A percentile compares a stretch with the other conserved stretches of the same genome.
phyloP scores from a whole-genome alignment of 2,113 vertebrate species.

The Symphodus melops region DNA sequence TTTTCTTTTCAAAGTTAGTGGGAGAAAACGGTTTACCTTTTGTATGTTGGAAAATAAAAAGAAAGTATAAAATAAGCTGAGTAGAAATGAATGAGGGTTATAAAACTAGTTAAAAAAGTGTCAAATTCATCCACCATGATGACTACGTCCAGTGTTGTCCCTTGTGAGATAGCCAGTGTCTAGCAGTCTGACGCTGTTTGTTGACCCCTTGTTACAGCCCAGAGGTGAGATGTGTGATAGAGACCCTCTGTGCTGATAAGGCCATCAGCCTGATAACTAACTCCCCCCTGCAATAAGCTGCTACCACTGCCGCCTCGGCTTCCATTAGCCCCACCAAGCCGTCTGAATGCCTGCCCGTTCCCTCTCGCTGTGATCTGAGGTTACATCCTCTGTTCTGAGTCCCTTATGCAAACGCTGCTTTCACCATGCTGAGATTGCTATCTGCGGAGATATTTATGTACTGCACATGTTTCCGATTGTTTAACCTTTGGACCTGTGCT shows the following conservation, averaged over 20 bases:
- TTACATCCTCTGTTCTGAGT: constrained; percentile 67
- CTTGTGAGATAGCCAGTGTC: constrained; percentile 57
- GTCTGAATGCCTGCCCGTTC: constrained; percentile 41
- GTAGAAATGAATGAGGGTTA: not conserved
- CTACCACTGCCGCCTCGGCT: constrained; percentile 52
- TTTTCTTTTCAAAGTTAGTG: no score
- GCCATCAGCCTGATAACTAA: constrained; percentile 70
- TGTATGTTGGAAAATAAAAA: not conserved
- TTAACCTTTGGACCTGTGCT: constrained; percentile 77
- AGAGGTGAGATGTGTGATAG: constrained; percentile 77
- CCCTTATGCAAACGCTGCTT: constrained; percentile 61
- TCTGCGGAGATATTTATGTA: constrained; percentile 75
- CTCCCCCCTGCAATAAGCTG: constrained; percentile 58
- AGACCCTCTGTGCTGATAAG: constrained; percentile 74
- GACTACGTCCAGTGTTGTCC: constrained; percentile 34
- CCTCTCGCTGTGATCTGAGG: constrained; percentile 56
- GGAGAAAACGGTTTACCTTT: no score
- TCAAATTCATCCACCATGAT: constrained; percentile 10
- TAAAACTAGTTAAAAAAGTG: not conserved
- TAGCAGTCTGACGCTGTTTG: constrained; percentile 42
- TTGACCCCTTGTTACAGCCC: constrained; percentile 73
- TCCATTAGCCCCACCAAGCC: constrained; percentile 67
- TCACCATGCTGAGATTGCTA: constrained; percentile 60
- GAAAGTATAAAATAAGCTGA: not conserved
- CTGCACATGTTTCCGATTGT: constrained; percentile 79